These are phyloP conservation scores for Clarias platycephalus DNA, from an alignment of 2,797 vertebrate genomes.

Conservation along the genomic window DNA sequence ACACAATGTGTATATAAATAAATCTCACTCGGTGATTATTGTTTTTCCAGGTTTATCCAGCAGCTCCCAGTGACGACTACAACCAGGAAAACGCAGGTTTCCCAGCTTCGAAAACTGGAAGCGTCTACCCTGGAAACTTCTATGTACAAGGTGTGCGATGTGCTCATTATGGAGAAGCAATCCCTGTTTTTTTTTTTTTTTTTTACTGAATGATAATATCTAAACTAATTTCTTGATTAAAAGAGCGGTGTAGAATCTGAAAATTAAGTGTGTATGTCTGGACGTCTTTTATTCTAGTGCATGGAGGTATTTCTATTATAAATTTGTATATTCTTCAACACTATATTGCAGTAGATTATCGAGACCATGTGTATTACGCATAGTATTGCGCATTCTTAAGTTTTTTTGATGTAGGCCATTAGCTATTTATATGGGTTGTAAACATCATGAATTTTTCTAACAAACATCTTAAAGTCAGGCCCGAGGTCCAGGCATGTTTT, in stretches of 20 bases:
- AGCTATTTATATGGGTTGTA: neutral
- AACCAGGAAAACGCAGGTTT: conserved; percentile 82
- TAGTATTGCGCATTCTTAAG: neutral
- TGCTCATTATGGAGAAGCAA: neutral
- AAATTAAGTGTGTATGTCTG: neutral
- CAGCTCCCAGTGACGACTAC: conserved; percentile 87
- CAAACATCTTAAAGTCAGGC: neutral
- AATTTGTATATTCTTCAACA: neutral
- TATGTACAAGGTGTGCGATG: conserved; percentile 85
- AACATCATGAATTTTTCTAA: conserved; percentile 7
- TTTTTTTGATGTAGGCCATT: neutral
- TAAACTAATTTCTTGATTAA: neutral
- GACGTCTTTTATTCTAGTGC: neutral
- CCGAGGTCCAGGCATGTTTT: neutral
- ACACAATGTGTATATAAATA: too few relatives aligned
- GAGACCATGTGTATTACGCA: neutral
- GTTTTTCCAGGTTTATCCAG: conserved; percentile 67
- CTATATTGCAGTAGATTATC: neutral
- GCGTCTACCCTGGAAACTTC: conserved; percentile 84
- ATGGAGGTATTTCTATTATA: too few relatives aligned
- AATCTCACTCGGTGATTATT: neutral
- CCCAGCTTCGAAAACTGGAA: conserved; percentile 81
- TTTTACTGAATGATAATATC: neutral
- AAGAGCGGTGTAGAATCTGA: neutral
- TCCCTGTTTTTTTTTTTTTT: neutral